Conservation (phyloP, 2,113 vertebrate species). For the Nothoprocta pentlandii region DNA sequence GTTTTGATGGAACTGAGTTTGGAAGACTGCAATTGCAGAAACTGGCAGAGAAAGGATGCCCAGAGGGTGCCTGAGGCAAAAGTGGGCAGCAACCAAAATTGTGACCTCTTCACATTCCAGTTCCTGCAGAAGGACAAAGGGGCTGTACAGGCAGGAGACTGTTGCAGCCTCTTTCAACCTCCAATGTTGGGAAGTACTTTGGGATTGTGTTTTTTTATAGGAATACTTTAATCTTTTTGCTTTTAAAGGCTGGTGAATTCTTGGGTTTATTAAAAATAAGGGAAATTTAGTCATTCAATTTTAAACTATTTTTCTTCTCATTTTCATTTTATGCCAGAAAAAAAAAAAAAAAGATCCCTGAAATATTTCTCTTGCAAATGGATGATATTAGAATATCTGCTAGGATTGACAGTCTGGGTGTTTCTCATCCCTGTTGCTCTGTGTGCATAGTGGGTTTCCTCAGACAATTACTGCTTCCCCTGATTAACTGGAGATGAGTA, state of each 20-base stretch:
- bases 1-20: not conserved
- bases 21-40: not conserved
- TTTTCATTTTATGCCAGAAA: not conserved
- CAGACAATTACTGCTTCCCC: not conserved
- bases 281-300: not conserved
- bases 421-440: not conserved
- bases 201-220: too few species aligned
- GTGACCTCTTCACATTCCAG: not conserved
- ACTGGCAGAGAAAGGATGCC: not conserved
- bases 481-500: not conserved
- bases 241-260: not conserved
- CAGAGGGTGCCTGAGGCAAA: not conserved
- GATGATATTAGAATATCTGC: not conserved
- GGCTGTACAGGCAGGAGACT: not conserved
- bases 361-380: not conserved
- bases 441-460: not conserved
- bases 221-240: not conserved
- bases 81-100: not conserved
- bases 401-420: not conserved
- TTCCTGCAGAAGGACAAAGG: not conserved
- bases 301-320: not conserved
- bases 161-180: not conserved
- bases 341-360: not conserved
- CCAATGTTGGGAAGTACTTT: not conserved
- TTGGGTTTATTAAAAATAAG: not conserved